These are phyloP conservation scores for Hemicentrotus pulcherrimus DNA, from an alignment of 35 echinoderm and acorn worm genomes.

Conservation along the genomic window DNA sequence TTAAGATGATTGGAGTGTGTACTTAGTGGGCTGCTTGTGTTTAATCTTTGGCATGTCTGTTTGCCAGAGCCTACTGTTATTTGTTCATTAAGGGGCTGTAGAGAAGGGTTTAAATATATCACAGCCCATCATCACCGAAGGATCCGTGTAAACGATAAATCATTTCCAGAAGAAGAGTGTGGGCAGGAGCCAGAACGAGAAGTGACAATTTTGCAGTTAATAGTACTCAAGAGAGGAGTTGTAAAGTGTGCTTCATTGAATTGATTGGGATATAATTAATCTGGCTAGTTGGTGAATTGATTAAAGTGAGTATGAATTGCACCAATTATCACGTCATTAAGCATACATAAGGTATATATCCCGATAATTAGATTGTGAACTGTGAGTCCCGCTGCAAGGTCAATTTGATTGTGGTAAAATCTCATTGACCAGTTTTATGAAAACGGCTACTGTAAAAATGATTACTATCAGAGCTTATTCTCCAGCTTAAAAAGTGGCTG, in stretches of 20 bases:
- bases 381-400: background rate
- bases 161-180: background rate
- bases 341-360: background rate
- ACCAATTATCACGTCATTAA: background rate
- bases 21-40: conserved; percentile 27
- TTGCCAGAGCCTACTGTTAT: background rate
- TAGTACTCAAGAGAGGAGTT: background rate
- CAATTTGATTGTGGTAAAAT: background rate
- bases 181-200: background rate
- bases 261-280: conserved; percentile 8
- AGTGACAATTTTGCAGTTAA: background rate
- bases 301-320: background rate
- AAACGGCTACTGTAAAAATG: background rate
- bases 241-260: background rate
- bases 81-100: conserved; percentile 3
- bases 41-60: conserved; percentile 35
- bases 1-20: conserved; percentile 15
- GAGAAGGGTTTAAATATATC: conserved; percentile 12
- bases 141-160: background rate
- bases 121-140: background rate
- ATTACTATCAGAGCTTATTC: no score
- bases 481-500: no score
- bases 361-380: background rate
- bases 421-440: background rate
- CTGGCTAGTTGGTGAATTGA: background rate